These are phyloP conservation scores for Hartigia nigra DNA, from an alignment of 2,888 invertebrate species.

Conservation along the genomic window DNA sequence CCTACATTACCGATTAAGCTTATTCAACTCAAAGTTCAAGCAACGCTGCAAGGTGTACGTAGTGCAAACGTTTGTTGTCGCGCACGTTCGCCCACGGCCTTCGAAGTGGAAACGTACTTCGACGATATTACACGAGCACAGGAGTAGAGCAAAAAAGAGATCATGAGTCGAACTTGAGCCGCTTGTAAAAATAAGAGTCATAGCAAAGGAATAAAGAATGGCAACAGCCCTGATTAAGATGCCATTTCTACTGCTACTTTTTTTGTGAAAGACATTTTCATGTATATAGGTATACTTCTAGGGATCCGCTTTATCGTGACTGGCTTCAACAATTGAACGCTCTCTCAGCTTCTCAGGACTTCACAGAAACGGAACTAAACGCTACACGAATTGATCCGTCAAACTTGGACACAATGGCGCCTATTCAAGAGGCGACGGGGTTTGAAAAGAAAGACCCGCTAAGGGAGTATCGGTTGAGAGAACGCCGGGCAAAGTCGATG, in stretches of 20 bases:
- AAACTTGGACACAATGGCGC: slow-evolving; percentile 42
- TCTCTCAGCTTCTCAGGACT: background rate
- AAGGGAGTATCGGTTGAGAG: slow-evolving; percentile 26
- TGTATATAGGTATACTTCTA: background rate
- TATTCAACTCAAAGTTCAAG: background rate
- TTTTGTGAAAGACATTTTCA: background rate
- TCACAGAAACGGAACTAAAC: slow-evolving; percentile 30
- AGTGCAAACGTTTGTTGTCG: background rate
- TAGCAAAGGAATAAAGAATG: background rate
- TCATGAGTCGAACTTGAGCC: background rate
- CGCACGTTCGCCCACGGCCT: background rate
- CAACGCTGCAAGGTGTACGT: background rate
- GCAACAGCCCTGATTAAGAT: background rate
- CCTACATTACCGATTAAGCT: background rate
- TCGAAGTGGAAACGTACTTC: background rate
- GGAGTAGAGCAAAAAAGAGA: background rate
- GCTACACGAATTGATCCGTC: slow-evolving; percentile 43
- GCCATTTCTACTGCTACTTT: background rate
- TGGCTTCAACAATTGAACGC: background rate
- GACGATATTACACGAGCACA: background rate
- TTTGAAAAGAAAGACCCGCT: slow-evolving; percentile 14
- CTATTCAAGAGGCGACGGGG: slow-evolving; percentile 33
- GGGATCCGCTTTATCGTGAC: background rate
- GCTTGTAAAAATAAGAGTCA: background rate
- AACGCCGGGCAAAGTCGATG: background rate